A percentile compares a stretch with the other conserved stretches of the same genome.
Evolutionary conservation across 2,888 invertebrate species (phyloP).

Genomic region (Melipona beecheii): DNA sequence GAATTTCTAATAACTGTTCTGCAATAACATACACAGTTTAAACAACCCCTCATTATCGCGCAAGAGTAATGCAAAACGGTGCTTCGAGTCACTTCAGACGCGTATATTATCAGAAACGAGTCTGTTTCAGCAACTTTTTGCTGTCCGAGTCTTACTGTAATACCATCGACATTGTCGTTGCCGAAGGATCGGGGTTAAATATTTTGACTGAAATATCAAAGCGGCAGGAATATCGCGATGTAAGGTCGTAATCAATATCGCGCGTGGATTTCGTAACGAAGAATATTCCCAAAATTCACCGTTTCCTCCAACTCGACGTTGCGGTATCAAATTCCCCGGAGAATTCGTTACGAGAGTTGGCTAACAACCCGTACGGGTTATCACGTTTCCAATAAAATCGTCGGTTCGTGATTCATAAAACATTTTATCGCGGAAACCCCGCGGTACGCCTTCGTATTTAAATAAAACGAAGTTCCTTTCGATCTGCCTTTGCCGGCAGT

Average conservation of each 20-base stretch:
- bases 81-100: no score
- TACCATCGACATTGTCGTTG: no score
- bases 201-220: neutral
- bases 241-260: neutral
- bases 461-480: neutral
- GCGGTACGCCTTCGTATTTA: neutral
- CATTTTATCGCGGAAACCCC: slow-evolving; percentile 3
- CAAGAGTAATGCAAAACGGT: no score
- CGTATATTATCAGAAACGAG: no score
- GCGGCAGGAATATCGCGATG: neutral
- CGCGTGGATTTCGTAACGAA: neutral
- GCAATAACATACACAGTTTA: no score
- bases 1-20: no score
- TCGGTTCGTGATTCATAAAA: slow-evolving; percentile 12
- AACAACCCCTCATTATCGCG: no score
- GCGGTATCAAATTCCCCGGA: neutral
- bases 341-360: neutral
- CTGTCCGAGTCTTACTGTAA: no score
- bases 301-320: neutral
- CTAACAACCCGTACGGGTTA: slow-evolving; percentile 2
- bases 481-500: neutral
- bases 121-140: no score
- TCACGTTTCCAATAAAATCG: slow-evolving; percentile 10
- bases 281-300: neutral
- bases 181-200: no score